Base-by-base conservation (phyloP, 2,888 invertebrate genomes). In the Chrysina gloriosa region DNA sequence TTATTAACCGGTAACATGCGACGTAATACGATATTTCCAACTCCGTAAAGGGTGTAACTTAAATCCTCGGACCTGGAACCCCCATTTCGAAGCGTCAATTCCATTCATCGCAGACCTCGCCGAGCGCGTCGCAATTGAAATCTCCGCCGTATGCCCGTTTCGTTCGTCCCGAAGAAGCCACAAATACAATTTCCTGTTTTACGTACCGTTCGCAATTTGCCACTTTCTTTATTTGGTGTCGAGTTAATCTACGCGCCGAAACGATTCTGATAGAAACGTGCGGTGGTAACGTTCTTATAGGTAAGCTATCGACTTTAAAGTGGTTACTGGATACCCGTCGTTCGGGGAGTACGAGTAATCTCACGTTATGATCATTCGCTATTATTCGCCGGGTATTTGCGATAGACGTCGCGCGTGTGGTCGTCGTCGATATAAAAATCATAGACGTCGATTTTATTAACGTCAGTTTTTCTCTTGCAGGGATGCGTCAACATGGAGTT, bases 401-500 rank as follows among this genome's bases (percentile, higher is more conserved):
- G 34, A 25, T n/a, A 56, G 19, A 9, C 21, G 47, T 45, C 21
- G 34, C 65, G 61, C 34, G 73, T 68, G 70, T 70, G 71, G 70
- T 73, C 71, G 67, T 45, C 25, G 25, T 56, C 42, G 39, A 14
- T 58, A 63, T 58, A 67, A 50, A 63, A 58, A 42, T 21, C 7
- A 31, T n/a, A 9, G n/a, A 9, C 19, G 39, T 6, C 34, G 34
- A 14, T 34, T n/a, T 48, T 23, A 48, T 42, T 70, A 31, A 67
- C 39, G 16, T 16, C 63, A 72, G 72, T 73, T 54, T 72, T 72
- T 76, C 73, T 77, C 71, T 81, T 81, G 42, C 75, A 82, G 82
- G 81, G 78, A 82, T 82, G 82, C 79, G 73, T 76, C 77, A 80
- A 74, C 73, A 79, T 80, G 79, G 78, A 78, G 72, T 76, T 45